A percentile compares a stretch with the other conserved stretches of the same genome.
phyloP scores from a whole-genome alignment of 2,888 invertebrate species.

The Melipona bicolor region DNA sequence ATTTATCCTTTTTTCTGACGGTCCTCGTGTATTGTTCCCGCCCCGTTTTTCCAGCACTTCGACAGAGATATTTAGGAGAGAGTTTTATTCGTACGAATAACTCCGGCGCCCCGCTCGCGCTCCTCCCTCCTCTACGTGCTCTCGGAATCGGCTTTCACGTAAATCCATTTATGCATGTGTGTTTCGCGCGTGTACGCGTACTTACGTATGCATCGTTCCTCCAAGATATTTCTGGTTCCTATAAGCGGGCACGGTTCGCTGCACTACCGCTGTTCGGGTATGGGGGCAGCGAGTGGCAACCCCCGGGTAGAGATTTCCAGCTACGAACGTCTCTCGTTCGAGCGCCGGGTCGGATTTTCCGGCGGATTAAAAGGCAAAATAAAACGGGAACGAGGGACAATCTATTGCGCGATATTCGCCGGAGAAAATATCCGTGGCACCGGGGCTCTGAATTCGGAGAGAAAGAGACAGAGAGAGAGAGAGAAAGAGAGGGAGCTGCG shows the following conservation, averaged over 20 bases:
- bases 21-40: neutral
- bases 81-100: neutral
- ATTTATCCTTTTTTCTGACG: neutral
- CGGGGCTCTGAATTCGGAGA: neutral
- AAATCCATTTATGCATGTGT: neutral
- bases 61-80: neutral
- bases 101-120: neutral
- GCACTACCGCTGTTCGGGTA: neutral
- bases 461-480: neutral
- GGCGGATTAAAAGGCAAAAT: slow-evolving; percentile 43
- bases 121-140: too few relatives aligned
- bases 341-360: slow-evolving; percentile 3
- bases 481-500: slow-evolving; percentile 8
- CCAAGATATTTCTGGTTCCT: neutral
- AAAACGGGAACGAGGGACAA: slow-evolving; percentile 37
- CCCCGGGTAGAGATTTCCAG: neutral
- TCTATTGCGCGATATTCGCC: slow-evolving; percentile 50
- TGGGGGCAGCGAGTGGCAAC: neutral
- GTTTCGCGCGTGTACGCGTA: neutral
- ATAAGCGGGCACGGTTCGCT: neutral
- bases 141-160: neutral
- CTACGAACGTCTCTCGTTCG: neutral
- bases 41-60: neutral
- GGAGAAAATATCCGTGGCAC: slow-evolving; percentile 34
- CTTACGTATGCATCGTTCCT: neutral